Conservation (phyloP, 2,113 vertebrate species). For the Promerops cafer region DNA sequence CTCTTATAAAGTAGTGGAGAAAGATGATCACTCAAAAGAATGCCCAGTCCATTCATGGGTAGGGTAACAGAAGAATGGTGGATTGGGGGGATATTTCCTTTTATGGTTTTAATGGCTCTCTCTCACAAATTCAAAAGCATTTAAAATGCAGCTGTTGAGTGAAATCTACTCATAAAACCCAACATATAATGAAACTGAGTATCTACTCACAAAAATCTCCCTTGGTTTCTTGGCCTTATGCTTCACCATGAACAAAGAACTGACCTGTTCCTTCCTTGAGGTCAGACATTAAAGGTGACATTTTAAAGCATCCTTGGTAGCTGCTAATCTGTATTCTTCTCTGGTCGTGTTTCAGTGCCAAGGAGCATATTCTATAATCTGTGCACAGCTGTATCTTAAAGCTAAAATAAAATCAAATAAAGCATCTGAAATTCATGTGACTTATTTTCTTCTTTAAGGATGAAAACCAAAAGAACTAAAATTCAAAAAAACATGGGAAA, state of each 20-base stretch:
- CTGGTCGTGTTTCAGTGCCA: neutral
- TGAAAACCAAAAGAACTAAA: neutral
- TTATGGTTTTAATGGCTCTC: neutral
- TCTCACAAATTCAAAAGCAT: neutral
- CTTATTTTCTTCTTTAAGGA: neutral
- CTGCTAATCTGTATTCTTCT: neutral
- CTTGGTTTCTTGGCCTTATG: neutral
- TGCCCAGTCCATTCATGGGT: neutral
- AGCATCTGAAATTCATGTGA: neutral
- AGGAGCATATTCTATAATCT: neutral
- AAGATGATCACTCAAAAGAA: slow-evolving; percentile 24
- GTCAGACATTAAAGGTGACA: neutral
- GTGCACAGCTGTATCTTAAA: neutral
- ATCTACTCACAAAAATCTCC: neutral
- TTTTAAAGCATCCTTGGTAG: neutral
- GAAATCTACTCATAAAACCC: neutral
- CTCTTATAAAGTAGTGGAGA: slow-evolving; percentile 27
- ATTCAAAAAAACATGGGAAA: neutral
- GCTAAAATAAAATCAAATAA: neutral
- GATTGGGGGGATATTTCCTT: neutral
- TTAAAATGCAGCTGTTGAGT: neutral
- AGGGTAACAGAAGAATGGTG: neutral
- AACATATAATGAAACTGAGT: neutral
- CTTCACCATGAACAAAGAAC: neutral
- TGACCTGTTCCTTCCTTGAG: neutral